phyloP scores from a whole-genome alignment of 92 coral and sea anemone species.

The Zoanthus solanderi region DNA sequence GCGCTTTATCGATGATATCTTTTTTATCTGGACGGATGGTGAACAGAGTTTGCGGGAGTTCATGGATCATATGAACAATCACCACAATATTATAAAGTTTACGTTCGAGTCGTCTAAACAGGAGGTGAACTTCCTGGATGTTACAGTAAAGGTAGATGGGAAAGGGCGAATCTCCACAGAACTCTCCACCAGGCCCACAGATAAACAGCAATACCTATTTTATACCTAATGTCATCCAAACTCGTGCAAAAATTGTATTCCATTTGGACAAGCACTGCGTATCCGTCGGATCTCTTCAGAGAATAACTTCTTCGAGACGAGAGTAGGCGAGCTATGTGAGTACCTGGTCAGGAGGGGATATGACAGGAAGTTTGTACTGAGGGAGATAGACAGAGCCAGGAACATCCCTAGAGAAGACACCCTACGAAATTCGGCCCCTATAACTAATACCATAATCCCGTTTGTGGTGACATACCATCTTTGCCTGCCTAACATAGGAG shows the following conservation, averaged over 20 bases:
- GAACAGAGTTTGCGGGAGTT: no score
- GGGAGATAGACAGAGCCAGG: not conserved
- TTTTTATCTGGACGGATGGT: no score
- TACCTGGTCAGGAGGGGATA: not conserved
- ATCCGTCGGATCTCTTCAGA: not conserved
- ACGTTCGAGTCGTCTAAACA: no score
- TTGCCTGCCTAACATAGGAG: not conserved
- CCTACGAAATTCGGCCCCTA: not conserved
- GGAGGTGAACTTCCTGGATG: no score
- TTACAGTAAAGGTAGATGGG: no score
- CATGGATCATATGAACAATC: no score
- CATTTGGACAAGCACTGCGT: not conserved
- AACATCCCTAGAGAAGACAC: not conserved
- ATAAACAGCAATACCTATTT: no score
- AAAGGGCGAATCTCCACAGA: no score
- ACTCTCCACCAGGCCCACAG: no score
- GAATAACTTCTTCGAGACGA: not conserved
- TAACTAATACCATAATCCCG: not conserved
- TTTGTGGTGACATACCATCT: not conserved
- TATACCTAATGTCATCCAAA: not conserved
- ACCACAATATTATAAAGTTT: no score
- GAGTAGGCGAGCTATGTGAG: not conserved
- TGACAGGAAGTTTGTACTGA: not conserved
- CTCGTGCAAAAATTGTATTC: not conserved
- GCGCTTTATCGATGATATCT: no score